These are phyloP conservation scores for Neostethus bicornis DNA, from an alignment of 2,797 vertebrate species.

Conservation along the genomic window DNA sequence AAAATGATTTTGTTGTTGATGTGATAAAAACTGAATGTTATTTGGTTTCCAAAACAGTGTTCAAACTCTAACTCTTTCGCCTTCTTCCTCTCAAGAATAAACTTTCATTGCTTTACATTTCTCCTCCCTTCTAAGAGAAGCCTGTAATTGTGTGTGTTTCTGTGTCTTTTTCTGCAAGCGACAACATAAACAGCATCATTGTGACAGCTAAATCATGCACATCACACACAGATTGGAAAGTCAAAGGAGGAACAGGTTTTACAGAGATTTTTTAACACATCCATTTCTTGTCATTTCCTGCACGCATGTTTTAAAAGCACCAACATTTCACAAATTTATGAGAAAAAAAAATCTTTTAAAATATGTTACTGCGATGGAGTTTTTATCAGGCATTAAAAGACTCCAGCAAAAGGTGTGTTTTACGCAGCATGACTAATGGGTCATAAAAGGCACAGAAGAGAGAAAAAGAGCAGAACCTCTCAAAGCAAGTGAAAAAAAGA, in stretches of 20 bases:
- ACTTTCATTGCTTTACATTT: not conserved
- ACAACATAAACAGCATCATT: constrained; percentile 46
- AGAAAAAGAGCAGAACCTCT: not conserved
- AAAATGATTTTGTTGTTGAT: constrained; percentile 2
- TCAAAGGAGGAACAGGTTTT: constrained; percentile 47
- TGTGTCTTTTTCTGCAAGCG: constrained; percentile 24
- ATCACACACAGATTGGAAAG: constrained; percentile 54
- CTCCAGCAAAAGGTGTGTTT: not conserved
- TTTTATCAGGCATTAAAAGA: constrained; percentile 6
- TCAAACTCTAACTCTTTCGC: not conserved
- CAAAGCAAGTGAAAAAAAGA: too few relatives aligned
- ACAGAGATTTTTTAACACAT: constrained; percentile 39
- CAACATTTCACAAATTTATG: constrained; percentile 24
- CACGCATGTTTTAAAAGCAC: constrained; percentile 16
- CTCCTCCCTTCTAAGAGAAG: constrained; percentile 8
- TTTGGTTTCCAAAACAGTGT: not conserved
- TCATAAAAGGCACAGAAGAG: not conserved
- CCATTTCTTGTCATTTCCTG: constrained; percentile 40
- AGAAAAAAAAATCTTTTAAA: constrained; percentile 8
- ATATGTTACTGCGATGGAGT: not conserved
- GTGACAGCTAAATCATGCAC: constrained; percentile 55
- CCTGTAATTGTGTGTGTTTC: constrained; percentile 16
- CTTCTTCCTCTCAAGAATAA: constrained; percentile 11
- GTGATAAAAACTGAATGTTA: constrained; percentile 11
- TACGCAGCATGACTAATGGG: not conserved